A percentile compares a stretch with the other conserved stretches of the same genome.
Conservation (phyloP, 1,140 invertebrate species). For the Metopolophium dirhodum region DNA sequence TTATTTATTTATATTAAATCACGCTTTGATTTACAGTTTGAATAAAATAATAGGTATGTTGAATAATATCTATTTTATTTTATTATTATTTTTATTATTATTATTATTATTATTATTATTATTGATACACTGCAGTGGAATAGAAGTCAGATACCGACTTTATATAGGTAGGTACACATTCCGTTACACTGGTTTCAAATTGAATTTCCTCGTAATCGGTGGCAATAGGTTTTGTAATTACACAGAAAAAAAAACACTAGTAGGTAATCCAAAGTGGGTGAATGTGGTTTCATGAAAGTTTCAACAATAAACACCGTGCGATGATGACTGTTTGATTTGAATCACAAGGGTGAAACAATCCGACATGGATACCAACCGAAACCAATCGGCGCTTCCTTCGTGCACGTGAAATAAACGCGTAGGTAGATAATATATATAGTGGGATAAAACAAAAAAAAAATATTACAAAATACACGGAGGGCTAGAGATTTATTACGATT, state of each 20-base stretch:
- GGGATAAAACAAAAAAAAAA: not conserved
- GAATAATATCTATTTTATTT: not conserved
- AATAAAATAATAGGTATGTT: not conserved
- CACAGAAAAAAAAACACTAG: not conserved
- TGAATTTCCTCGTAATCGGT: constrained; percentile 11
- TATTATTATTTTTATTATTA: not conserved
- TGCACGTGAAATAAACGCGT: not conserved
- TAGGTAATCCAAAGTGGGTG: constrained; percentile 16
- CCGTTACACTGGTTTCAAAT: constrained; percentile 28
- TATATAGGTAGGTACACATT: not conserved
- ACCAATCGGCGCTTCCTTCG: constrained; percentile 55
- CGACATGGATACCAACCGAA: constrained; percentile 48
- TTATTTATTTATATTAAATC: too few species aligned
- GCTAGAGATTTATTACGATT: constrained; percentile 6
- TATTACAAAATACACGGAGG: not conserved
- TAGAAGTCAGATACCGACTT: not conserved
- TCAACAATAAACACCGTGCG: constrained; percentile 29
- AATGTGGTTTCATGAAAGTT: constrained; percentile 43
- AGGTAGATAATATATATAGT: not conserved
- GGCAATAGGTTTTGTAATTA: constrained; percentile 42
- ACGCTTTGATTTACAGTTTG: not conserved
- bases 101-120: too few species aligned
- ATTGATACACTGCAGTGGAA: not conserved
- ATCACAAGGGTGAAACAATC: constrained; percentile 52
- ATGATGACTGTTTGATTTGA: constrained; percentile 57